Evolutionary conservation across 2,797 vertebrate species (phyloP), one percentile per base, ranked within the genome.

Genomic region (Siniperca scherzeri): DNA sequence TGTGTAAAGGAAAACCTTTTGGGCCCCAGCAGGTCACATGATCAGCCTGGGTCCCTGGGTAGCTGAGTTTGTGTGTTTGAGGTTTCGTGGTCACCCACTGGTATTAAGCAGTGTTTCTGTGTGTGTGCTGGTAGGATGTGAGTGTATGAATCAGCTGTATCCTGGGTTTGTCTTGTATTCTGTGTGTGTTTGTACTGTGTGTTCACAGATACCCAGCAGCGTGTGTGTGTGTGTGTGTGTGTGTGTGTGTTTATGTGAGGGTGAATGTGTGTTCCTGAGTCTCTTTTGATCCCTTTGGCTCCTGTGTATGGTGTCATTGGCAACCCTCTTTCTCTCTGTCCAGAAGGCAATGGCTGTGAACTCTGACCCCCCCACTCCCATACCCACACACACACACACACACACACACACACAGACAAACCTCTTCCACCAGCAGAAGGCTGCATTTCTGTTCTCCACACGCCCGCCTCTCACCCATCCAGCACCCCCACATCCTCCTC

Each of bases 321-420:
- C 76, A 62, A 64, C 76, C 27, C 44, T 67, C 46, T 75, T 59
- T 33, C 67, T 60, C 55, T 76, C 60, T 55, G 60, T 83, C 74
- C 90, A 87, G 87, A 92, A 88, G 89, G 88, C 86, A 76, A 83
- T 70, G 89, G 83, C 86, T 90, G 75, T 89, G 92, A 93, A 88
- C 94, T 91, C 87, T 93, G 91, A 93, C 92, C 89, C 70, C n/a
- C 13, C 38, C 61, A 6, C 42, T 8, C 57, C 17, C 57, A 30
- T 57, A 61, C 50, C 33, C 69, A 71, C 52, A 46, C 80, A 79
- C 64, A 53, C 64, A 66, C 56, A 56, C 57, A 69, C 25, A 27
- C 62, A 64, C 48, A 61, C 70, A 79, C 70, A 78, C 64, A 64
- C 59, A 78, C 25, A 81, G 4, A 44, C 27, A 50, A 48, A 68